Base-by-base conservation (phyloP, 1,140 invertebrate species). In the Caligus rogercresseyi region DNA sequence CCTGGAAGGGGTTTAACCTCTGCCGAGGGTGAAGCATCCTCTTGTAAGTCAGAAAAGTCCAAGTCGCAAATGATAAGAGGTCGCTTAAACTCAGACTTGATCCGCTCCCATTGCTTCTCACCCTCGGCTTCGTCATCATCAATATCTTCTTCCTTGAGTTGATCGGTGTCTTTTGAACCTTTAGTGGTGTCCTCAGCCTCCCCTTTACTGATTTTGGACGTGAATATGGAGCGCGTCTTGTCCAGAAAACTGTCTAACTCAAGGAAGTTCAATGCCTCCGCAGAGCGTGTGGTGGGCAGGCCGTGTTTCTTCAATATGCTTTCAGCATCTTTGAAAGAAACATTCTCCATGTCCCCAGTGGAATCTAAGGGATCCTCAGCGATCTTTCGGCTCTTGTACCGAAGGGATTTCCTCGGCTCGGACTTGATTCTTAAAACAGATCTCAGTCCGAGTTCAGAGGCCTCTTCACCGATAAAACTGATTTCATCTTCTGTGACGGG, bases 51-150 rank as follows among this genome's bases (percentile, higher is more conserved):
- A 1, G 89, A 92, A 70, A 98, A 98, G 72, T 98, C 93, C 60
- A 97, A 75, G 73, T 97, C 93, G 72, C 93, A 95, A 13, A 98
- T 80, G 67, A 84, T 82, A 53, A 98, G 76, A 0, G 89, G 83
- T 66, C 92, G 76, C 63, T 85, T 83, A 61, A 92, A 74, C 65
- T 82, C 83, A 25, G 83, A 82, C 20, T 88, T 81, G 61, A 93
- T 73, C 67, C 90, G 86, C 69, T 97, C 91, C 94, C 94, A 98
- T 68, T 91, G 87, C 0, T 94, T 74, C 70, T 95, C 90, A 70
- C 87, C 61, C 20, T 19, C 53, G 61, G 79, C 79, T 69, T 81
- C 83, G 70, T 88, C 83, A 16, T 82, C 86, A 74, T 92, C 87
- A 74, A 91, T 89, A 72, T 86, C 85, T 69, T 87, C 83, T 23